These are phyloP conservation scores for Vollenhovia emeryi DNA, from an alignment of 1,140 invertebrate species.

Conservation along the genomic window DNA sequence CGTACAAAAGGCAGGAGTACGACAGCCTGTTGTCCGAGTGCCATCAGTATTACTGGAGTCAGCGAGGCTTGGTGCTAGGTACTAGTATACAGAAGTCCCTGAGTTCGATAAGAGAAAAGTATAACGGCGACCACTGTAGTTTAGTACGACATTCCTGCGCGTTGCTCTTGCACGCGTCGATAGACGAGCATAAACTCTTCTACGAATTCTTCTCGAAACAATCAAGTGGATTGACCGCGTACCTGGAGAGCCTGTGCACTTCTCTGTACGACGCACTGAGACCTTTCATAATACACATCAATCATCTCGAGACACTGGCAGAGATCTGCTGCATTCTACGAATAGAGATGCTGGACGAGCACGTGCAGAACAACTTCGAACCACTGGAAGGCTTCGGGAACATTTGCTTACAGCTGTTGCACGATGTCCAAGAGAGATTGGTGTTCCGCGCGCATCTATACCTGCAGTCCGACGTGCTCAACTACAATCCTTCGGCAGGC, in stretches of 20 bases:
- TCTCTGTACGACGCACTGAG: slow-evolving; percentile 96
- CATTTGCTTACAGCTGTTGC: slow-evolving; percentile 94
- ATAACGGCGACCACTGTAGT: slow-evolving; percentile 94
- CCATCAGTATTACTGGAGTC: slow-evolving; percentile 93
- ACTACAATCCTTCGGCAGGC: slow-evolving; percentile 95
- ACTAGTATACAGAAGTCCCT: slow-evolving; percentile 92
- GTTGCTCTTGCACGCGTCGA: slow-evolving; percentile 95
- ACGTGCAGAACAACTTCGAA: slow-evolving; percentile 92
- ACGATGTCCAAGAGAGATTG: slow-evolving; percentile 98
- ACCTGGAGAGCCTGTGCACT: slow-evolving; percentile 94
- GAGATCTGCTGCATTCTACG: slow-evolving; percentile 98
- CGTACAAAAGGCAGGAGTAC: slow-evolving; percentile 91
- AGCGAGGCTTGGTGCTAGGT: slow-evolving; percentile 90
- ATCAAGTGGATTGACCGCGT: slow-evolving; percentile 89
- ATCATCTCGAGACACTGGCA: slow-evolving; percentile 98
- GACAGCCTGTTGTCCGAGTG: slow-evolving; percentile 92
- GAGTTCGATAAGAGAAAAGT: slow-evolving; percentile 83
- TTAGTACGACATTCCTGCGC: slow-evolving; percentile 95
- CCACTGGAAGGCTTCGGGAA: slow-evolving; percentile 93
- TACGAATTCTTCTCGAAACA: slow-evolving; percentile 93
- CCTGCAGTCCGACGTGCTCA: slow-evolving; percentile 95
- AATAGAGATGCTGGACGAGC: slow-evolving; percentile 97
- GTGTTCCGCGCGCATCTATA: slow-evolving; percentile 98
- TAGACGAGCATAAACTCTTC: slow-evolving; percentile 96
- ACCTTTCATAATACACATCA: slow-evolving; percentile 98